These are phyloP conservation scores for Drosophila watanabei DNA, from an alignment of 1,140 invertebrate genomes.

Conservation along the genomic window DNA sequence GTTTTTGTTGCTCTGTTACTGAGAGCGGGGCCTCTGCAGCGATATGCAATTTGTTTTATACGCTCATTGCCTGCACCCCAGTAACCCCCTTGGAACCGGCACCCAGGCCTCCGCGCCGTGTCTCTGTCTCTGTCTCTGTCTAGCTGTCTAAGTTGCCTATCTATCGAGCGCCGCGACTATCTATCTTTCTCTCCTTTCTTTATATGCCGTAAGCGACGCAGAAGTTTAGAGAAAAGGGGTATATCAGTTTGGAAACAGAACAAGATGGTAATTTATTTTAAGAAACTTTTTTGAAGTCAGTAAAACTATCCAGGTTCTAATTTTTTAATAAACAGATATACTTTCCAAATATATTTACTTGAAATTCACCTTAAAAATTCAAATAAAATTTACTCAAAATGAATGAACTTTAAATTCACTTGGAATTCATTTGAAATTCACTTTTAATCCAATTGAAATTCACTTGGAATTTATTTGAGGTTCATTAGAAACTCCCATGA, in stretches of 20 bases:
- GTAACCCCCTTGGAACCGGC: slow-evolving; percentile 14
- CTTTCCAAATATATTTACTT: neutral
- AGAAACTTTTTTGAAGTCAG: neutral
- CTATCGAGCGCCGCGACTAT: slow-evolving; percentile 39
- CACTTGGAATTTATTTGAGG: neutral
- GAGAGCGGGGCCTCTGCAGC: slow-evolving; percentile 39
- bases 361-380: neutral
- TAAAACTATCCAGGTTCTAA: neutral
- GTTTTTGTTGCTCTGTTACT: slow-evolving; percentile 34
- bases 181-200: slow-evolving; percentile 43
- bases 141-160: slow-evolving; percentile 33
- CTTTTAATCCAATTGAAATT: neutral
- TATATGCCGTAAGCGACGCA: slow-evolving; percentile 18
- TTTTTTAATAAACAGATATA: neutral
- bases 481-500: neutral
- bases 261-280: neutral
- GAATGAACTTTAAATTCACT: too few species aligned
- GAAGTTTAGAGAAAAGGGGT: neutral
- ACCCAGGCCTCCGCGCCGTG: slow-evolving; percentile 1
- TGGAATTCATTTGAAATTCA: neutral
- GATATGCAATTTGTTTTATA: slow-evolving; percentile 78
- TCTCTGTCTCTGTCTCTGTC: slow-evolving; percentile 17
- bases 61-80: slow-evolving; percentile 62
- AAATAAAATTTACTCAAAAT: too few species aligned
- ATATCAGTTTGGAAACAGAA: neutral